Evolutionary conservation across 2,888 invertebrate species (phyloP).

Genomic region (Brassicogethes aeneus): DNA sequence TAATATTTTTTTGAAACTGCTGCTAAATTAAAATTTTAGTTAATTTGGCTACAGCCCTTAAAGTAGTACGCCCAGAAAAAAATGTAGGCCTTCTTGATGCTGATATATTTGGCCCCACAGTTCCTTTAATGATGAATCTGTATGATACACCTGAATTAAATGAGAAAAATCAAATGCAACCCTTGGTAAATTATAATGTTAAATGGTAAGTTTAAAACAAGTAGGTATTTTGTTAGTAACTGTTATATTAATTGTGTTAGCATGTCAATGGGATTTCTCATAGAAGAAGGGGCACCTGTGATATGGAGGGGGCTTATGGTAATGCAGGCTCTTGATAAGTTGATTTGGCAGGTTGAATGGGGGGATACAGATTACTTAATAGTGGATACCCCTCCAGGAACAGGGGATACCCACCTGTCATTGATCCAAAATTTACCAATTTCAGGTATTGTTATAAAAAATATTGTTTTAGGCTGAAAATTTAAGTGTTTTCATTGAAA

Average conservation of each 20-base stretch:
- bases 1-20: slow-evolving; percentile 6
- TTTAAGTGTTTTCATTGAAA: too few relatives aligned
- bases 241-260: slow-evolving; percentile 41
- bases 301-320: slow-evolving; percentile 96
- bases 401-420: slow-evolving; percentile 91
- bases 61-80: slow-evolving; percentile 53
- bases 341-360: slow-evolving; percentile 85
- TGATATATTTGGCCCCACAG: slow-evolving; percentile 90
- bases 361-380: slow-evolving; percentile 78
- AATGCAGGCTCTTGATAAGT: slow-evolving; percentile 85
- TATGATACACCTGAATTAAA: slow-evolving; percentile 71
- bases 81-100: slow-evolving; percentile 83
- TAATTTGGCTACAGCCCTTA: slow-evolving; percentile 76
- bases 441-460: slow-evolving; percentile 46
- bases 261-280: slow-evolving; percentile 92
- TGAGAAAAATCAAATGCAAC: slow-evolving; percentile 74
- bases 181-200: slow-evolving; percentile 81
- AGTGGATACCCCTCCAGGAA: slow-evolving; percentile 94
- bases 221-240: neutral
- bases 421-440: slow-evolving; percentile 83
- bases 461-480: neutral
- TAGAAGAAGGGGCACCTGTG: slow-evolving; percentile 75
- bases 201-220: slow-evolving; percentile 60
- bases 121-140: slow-evolving; percentile 93
- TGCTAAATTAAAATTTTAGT: slow-evolving; percentile 43